These are phyloP conservation scores for Metridium senile DNA, from an alignment of 92 coral and sea anemone genomes.

Conservation along the genomic window DNA sequence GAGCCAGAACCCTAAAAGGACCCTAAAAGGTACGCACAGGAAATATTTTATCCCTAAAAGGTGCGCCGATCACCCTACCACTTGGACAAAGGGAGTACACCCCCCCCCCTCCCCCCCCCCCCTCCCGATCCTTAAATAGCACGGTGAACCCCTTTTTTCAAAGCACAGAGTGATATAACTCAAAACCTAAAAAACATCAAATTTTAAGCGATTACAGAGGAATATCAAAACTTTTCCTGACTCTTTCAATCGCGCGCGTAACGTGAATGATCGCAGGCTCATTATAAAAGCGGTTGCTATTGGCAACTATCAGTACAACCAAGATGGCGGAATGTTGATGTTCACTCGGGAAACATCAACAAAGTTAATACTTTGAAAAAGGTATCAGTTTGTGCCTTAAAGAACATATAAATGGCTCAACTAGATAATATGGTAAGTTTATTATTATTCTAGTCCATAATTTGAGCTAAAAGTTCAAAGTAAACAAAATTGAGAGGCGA, in stretches of 20 bases:
- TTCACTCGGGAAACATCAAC: background rate
- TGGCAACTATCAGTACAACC: slow-evolving; percentile 8
- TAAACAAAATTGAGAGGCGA: background rate
- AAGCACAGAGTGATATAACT: no score
- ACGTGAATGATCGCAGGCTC: slow-evolving; percentile 20
- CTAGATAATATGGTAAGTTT: slow-evolving; percentile 47
- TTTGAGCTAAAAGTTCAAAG: background rate
- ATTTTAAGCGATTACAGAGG: no score
- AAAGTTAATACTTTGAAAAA: slow-evolving; percentile 1
- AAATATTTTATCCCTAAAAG: no score
- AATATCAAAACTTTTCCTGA: no score
- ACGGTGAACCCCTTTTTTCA: no score
- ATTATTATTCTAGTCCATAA: background rate
- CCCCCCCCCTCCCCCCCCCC: no score
- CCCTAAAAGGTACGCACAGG: no score
- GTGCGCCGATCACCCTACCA: no score
- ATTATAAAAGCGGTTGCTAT: slow-evolving; percentile 11
- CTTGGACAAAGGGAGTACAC: no score
- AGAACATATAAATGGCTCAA: slow-evolving; percentile 41
- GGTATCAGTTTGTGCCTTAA: background rate
- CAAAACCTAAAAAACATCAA: no score
- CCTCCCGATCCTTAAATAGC: no score
- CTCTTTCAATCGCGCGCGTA: background rate
- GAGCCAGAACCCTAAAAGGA: no score
- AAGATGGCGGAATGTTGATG: slow-evolving; percentile 22